A percentile compares a stretch with the other conserved stretches of the same genome.
These are phyloP conservation scores for Drosophila paranaensis DNA, from an alignment of 2,888 invertebrate genomes.

Conservation along the genomic window DNA sequence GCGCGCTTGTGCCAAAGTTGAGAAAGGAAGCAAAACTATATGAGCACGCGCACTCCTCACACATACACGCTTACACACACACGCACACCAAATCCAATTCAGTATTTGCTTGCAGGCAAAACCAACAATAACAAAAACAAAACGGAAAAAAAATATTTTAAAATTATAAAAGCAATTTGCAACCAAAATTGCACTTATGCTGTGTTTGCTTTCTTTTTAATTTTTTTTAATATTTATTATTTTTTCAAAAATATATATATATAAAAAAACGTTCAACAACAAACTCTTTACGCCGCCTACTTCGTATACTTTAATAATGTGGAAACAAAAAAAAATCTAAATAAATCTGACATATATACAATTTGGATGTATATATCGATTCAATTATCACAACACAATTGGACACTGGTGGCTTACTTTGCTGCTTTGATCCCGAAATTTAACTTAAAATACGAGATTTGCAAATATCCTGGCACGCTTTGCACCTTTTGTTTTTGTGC, in stretches of 20 bases:
- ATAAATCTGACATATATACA: constrained; percentile 3
- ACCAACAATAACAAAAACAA: constrained; percentile 39
- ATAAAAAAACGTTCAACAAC: constrained; percentile 28
- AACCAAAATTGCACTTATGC: constrained; percentile 25
- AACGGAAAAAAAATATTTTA: constrained; percentile 20
- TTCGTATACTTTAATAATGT: constrained; percentile 13
- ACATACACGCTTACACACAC: constrained; percentile 12
- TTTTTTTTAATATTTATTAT: constrained; percentile 1
- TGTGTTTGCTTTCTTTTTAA: constrained; percentile 7
- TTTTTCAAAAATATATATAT: constrained; percentile 3
- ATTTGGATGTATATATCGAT: background rate
- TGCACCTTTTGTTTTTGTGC: constrained; percentile 51
- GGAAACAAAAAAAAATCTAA: constrained; percentile 8
- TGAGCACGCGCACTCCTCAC: constrained; percentile 40
- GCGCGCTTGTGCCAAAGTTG: constrained; percentile 33
- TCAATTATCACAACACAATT: constrained; percentile 44
- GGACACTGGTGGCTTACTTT: constrained; percentile 50
- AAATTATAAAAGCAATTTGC: constrained; percentile 27
- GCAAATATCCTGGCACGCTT: constrained; percentile 60
- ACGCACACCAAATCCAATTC: constrained; percentile 9
- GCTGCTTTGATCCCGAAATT: constrained; percentile 36
- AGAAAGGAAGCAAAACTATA: background rate
- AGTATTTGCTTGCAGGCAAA: constrained; percentile 14
- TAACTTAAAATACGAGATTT: constrained; percentile 50
- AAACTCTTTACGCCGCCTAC: constrained; percentile 42